These are phyloP conservation scores for Chrysopa pallens DNA, from an alignment of 1,140 invertebrate genomes.

Conservation along the genomic window DNA sequence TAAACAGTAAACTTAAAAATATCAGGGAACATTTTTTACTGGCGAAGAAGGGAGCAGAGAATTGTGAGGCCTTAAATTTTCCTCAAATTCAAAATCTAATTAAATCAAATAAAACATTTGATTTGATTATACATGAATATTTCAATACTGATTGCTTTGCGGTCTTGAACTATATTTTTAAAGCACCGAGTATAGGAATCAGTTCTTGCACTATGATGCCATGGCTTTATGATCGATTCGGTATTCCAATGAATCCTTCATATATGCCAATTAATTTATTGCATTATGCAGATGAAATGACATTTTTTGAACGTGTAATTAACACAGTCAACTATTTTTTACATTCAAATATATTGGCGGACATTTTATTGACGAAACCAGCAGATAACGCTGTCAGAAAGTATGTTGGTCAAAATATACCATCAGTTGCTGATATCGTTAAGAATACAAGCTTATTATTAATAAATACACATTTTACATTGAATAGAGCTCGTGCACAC, in stretches of 20 bases:
- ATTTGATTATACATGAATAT: constrained; percentile 43
- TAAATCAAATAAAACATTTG: constrained; percentile 29
- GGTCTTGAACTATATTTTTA: constrained; percentile 30
- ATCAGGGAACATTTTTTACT: too few species aligned
- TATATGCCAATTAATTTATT: constrained; percentile 32
- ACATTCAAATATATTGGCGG: constrained; percentile 21
- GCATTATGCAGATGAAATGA: constrained; percentile 23
- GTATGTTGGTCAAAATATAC: constrained; percentile 33
- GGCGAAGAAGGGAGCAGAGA: too few species aligned
- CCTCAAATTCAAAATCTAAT: constrained; percentile 28
- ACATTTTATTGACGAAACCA: constrained; percentile 1
- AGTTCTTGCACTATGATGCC: constrained; percentile 8
- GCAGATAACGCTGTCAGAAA: constrained; percentile 24
- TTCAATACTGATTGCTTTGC: constrained; percentile 51
- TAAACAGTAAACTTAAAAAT: neutral
- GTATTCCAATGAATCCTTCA: constrained; percentile 30
- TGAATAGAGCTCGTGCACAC: constrained; percentile 34
- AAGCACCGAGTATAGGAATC: constrained; percentile 33
- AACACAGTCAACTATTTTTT: constrained; percentile 15
- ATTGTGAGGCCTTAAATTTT: constrained; percentile 29
- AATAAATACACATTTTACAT: constrained; percentile 41
- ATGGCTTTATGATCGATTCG: constrained; percentile 30
- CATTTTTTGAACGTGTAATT: constrained; percentile 21
- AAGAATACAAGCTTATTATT: constrained; percentile 38
- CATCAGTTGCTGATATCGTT: constrained; percentile 33